These are phyloP conservation scores for Chloropsis hardwickii DNA, from an alignment of 2,113 vertebrate genomes.

Conservation along the genomic window DNA sequence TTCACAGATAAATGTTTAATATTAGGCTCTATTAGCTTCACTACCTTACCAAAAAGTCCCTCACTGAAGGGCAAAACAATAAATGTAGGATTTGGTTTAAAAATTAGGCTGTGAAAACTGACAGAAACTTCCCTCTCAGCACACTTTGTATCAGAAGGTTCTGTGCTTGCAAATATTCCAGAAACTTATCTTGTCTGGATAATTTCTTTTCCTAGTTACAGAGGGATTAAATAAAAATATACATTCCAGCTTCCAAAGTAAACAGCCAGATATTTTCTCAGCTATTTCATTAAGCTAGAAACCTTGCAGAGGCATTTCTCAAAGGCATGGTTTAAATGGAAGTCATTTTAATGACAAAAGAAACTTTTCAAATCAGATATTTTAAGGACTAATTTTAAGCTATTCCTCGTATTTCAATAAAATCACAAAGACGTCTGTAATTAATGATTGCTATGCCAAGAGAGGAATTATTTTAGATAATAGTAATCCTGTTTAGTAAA, in stretches of 20 bases:
- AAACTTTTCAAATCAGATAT: background rate
- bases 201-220: background rate
- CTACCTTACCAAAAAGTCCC: background rate
- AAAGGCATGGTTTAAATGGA: background rate
- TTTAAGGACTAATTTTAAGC: background rate
- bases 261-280: background rate
- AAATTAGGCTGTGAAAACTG: background rate
- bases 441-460: background rate
- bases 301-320: background rate
- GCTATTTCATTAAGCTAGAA: background rate
- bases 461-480: background rate
- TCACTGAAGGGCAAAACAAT: background rate
- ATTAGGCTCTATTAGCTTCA: background rate
- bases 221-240: background rate
- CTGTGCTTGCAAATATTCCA: background rate
- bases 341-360: conserved; percentile 5
- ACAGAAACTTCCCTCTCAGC: background rate
- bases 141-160: background rate
- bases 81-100: background rate
- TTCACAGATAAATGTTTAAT: background rate
- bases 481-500: background rate
- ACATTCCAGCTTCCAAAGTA: background rate
- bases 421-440: background rate
- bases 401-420: background rate
- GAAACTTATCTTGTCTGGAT: background rate